A percentile compares a stretch with the other conserved stretches of the same genome.
Conservation (phyloP, 2,888 invertebrate species). For the Camptogramma bilineatum region DNA sequence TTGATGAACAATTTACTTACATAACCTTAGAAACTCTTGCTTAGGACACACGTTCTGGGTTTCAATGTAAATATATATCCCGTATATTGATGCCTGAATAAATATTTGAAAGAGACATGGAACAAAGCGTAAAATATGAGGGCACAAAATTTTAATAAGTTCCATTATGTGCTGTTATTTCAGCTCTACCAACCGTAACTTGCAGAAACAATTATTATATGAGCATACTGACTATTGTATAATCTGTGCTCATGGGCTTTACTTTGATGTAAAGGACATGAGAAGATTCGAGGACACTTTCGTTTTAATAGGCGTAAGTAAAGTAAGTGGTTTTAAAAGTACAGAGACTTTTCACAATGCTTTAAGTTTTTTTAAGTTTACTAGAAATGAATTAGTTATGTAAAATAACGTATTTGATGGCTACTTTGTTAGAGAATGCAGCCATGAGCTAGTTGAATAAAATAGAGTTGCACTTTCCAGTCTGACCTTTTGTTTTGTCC, state of each 20-base stretch:
- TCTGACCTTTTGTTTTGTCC: too few relatives aligned
- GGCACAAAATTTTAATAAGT: constrained; percentile 35
- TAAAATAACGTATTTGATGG: too few relatives aligned
- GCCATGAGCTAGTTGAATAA: too few relatives aligned
- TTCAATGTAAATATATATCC: constrained; percentile 35
- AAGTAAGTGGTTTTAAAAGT: too few relatives aligned
- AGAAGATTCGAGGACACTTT: background rate
- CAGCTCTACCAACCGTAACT: background rate
- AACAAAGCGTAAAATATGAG: constrained; percentile 36
- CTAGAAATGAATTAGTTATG: too few relatives aligned
- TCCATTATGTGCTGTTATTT: constrained; percentile 18
- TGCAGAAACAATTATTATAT: constrained; percentile 1
- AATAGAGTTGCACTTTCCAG: too few relatives aligned
- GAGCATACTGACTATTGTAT: background rate
- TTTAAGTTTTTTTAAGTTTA: too few relatives aligned
- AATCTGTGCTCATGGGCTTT: background rate
- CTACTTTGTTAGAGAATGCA: too few relatives aligned
- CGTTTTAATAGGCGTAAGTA: background rate
- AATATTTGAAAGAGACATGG: constrained; percentile 42
- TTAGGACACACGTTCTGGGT: constrained; percentile 19
- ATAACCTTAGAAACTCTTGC: constrained; percentile 6
- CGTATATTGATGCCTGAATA: constrained; percentile 43
- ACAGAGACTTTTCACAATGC: too few relatives aligned
- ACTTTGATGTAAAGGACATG: background rate
- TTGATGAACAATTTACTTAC: background rate